These are phyloP conservation scores for Drosophila parthenogenetica DNA, from an alignment of 2,888 invertebrate genomes.

Conservation along the genomic window DNA sequence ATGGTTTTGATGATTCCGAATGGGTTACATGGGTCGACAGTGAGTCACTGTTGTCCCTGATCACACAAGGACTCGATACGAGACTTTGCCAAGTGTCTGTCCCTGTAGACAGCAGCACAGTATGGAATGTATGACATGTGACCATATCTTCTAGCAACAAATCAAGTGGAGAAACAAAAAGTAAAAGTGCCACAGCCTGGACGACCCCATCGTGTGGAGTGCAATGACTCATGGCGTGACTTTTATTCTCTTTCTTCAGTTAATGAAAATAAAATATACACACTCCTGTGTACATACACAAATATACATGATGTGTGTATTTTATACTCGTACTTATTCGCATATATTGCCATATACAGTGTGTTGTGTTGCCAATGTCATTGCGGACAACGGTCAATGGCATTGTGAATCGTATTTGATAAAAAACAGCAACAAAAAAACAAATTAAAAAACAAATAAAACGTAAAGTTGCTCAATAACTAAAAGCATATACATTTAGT, in stretches of 20 bases:
- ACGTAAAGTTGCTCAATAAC: constrained; percentile 36
- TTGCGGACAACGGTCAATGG: constrained; percentile 75
- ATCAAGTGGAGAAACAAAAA: constrained; percentile 29
- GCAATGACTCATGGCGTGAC: constrained; percentile 79
- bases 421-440: constrained; percentile 17
- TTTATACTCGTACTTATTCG: not conserved
- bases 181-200: constrained; percentile 51
- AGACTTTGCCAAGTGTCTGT: too few relatives aligned
- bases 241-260: constrained; percentile 80
- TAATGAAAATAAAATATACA: constrained; percentile 39
- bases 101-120: constrained; percentile 34
- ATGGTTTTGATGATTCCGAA: constrained; percentile 25
- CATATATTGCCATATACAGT: constrained; percentile 25
- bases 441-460: constrained; percentile 5
- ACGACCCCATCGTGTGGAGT: constrained; percentile 52
- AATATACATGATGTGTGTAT: constrained; percentile 1
- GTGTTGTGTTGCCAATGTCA: constrained; percentile 65
- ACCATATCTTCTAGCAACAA: constrained; percentile 3
- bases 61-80: constrained; percentile 46
- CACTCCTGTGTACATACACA: constrained; percentile 2
- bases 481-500: constrained; percentile 26
- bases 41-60: constrained; percentile 12
- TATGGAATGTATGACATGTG: constrained; percentile 6
- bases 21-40: constrained; percentile 19
- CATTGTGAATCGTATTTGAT: constrained; percentile 57